phyloP scores from a whole-genome alignment of 2,888 invertebrate species.

The Amphipyra tragopoginis region DNA sequence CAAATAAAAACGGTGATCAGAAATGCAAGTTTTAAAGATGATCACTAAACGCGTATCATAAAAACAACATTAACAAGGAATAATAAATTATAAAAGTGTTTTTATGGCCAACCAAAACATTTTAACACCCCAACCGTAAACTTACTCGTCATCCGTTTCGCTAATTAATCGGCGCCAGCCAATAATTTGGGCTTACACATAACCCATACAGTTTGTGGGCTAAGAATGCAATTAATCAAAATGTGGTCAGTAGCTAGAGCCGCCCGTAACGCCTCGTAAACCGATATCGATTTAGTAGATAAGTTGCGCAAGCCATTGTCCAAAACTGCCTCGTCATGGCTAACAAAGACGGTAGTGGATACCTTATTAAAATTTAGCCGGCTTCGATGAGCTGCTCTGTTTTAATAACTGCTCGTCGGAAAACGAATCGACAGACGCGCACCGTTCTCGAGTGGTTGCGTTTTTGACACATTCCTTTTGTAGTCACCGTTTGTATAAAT shows the following conservation, averaged over 20 bases:
- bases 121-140: slow-evolving; percentile 78
- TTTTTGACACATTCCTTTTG: slow-evolving; percentile 79
- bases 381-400: slow-evolving; percentile 86
- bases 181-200: slow-evolving; percentile 76
- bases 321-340: slow-evolving; percentile 82
- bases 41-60: slow-evolving; percentile 56
- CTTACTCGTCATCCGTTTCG: slow-evolving; percentile 80
- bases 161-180: slow-evolving; percentile 88
- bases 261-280: slow-evolving; percentile 88
- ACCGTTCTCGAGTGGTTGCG: slow-evolving; percentile 71
- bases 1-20: slow-evolving; percentile 34
- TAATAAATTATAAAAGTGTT: slow-evolving; percentile 71
- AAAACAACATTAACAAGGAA: slow-evolving; percentile 66
- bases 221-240: slow-evolving; percentile 89
- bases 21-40: slow-evolving; percentile 45
- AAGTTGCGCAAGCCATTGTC: slow-evolving; percentile 89
- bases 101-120: slow-evolving; percentile 72
- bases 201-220: slow-evolving; percentile 72
- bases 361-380: slow-evolving; percentile 89
- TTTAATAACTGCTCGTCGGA: slow-evolving; percentile 85
- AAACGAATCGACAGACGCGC: slow-evolving; percentile 73
- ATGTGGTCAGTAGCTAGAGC: slow-evolving; percentile 88
- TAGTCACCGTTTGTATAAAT: slow-evolving; percentile 76
- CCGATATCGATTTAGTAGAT: slow-evolving; percentile 89
- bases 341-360: slow-evolving; percentile 89